These are phyloP conservation scores for Sesamia nonagrioides DNA, from an alignment of 1,140 invertebrate species.

Conservation along the genomic window DNA sequence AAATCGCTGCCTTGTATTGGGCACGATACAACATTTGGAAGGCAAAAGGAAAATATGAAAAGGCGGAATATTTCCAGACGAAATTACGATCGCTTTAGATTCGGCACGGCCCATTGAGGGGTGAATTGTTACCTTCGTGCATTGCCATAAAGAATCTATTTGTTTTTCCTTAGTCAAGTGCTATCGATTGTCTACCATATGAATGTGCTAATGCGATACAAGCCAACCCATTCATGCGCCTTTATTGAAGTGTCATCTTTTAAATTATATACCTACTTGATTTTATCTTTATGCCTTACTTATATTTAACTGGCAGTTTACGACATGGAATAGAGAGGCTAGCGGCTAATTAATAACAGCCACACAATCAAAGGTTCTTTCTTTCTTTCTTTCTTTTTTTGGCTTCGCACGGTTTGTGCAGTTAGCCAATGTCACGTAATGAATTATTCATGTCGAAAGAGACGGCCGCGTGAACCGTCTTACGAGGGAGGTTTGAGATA, in stretches of 20 bases:
- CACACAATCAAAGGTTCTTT: no score
- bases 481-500: no score
- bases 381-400: no score
- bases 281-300: background rate
- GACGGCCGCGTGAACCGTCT: no score
- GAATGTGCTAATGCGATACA: slow-evolving; percentile 54
- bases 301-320: no score
- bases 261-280: slow-evolving; percentile 2
- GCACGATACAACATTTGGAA: slow-evolving; percentile 76
- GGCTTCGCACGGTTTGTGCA: no score
- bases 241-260: slow-evolving; percentile 33
- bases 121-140: slow-evolving; percentile 85
- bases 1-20: slow-evolving; percentile 80
- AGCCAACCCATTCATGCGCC: slow-evolving; percentile 35
- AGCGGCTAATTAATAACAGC: no score
- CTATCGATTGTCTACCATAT: slow-evolving; percentile 68
- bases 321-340: no score
- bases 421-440: no score
- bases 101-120: slow-evolving; percentile 82
- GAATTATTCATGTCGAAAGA: no score
- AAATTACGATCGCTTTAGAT: slow-evolving; percentile 87
- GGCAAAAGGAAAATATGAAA: slow-evolving; percentile 86
- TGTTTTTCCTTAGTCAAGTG: slow-evolving; percentile 73
- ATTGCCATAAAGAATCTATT: slow-evolving; percentile 82
- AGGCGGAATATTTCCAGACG: slow-evolving; percentile 83